Base-by-base conservation (phyloP, 2,113 vertebrate species). In the Sclerurus mexicanus region DNA sequence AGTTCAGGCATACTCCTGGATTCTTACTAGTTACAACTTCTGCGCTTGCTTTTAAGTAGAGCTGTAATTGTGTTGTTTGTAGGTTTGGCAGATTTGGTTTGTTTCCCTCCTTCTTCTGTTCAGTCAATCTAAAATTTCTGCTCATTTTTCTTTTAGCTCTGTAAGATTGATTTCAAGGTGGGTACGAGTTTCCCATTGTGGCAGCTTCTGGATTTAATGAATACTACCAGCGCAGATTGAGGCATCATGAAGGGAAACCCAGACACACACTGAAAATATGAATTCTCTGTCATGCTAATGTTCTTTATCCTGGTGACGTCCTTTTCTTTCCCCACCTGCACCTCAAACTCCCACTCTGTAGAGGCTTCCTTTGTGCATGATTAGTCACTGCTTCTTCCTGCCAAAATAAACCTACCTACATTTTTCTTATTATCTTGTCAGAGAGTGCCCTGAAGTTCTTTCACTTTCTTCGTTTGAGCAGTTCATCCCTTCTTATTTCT, bases 381-480 rank as follows among this genome's bases (percentile, higher is more conserved):
- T 91, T 90, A 93, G 55, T 91, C 87, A 85, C 52, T 81, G 47
- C 39, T 68, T 31, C 95, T 87, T 87, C 52, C 31, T 95, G 42
- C 27, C 87, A 87, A 81, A 94, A 89, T 68, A 87, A 94, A 87
- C 60, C 81, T 91, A 63, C 74, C 60, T 63, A 55, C 68, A 5
- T 42, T 77, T 56, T 91, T 64, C 63, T 91, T 91, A 46, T 66
- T 84, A 58, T 7, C 17, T 0, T 39, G 8, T 52, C 77, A 78
- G 73, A 14, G 59, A 13, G 35, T 60, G 39, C 35, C 30, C 44
- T 31, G 28, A 55, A 91, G 64, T 62, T 49, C 69, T 78, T 81
- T 25, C 31, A 14, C 30, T 73, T 80, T 33, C n/a, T 87, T 60
- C 52, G 7, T 79, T 63, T 59, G 66, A 82, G 79, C 7, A 20